Conservation (phyloP, 2,888 invertebrate genomes). For the Empis stercorea region DNA sequence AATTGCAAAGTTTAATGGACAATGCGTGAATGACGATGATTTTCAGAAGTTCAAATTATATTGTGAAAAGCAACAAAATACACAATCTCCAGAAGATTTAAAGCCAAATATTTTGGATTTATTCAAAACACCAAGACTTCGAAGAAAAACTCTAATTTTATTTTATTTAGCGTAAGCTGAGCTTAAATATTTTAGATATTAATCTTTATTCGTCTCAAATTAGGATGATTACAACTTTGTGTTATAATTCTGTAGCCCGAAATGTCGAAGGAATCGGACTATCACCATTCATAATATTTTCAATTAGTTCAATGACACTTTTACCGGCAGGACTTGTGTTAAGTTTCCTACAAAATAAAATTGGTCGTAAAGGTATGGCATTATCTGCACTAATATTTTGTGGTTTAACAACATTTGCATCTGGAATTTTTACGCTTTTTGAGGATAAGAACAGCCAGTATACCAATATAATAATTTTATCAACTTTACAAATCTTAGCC, state of each 20-base stretch:
- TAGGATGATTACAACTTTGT: slow-evolving; percentile 40
- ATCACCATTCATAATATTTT: slow-evolving; percentile 38
- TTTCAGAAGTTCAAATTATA: slow-evolving; percentile 10
- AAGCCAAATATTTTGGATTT: slow-evolving; percentile 24
- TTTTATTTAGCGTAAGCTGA: slow-evolving; percentile 40
- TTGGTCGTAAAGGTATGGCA: slow-evolving; percentile 36
- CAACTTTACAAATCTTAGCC: slow-evolving; percentile 34
- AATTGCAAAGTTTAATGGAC: slow-evolving; percentile 37
- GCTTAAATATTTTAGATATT: background rate
- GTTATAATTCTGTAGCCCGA: slow-evolving; percentile 40
- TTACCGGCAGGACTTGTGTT: slow-evolving; percentile 36
- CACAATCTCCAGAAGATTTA: background rate
- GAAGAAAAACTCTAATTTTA: slow-evolving; percentile 36
- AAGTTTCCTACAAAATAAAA: slow-evolving; percentile 15
- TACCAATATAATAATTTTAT: slow-evolving; percentile 27
- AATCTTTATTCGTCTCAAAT: too few relatives aligned
- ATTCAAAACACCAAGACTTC: slow-evolving; percentile 36
- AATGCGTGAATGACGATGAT: slow-evolving; percentile 22
- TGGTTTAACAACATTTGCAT: slow-evolving; percentile 33
- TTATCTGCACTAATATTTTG: slow-evolving; percentile 35
- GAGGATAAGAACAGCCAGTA: slow-evolving; percentile 10
- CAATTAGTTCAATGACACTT: slow-evolving; percentile 36
- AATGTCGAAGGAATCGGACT: slow-evolving; percentile 37
- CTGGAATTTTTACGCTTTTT: slow-evolving; percentile 26
- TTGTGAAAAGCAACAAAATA: slow-evolving; percentile 9